Conservation (phyloP, 2,797 vertebrate genomes). For the Kryptopterus vitreolus region DNA sequence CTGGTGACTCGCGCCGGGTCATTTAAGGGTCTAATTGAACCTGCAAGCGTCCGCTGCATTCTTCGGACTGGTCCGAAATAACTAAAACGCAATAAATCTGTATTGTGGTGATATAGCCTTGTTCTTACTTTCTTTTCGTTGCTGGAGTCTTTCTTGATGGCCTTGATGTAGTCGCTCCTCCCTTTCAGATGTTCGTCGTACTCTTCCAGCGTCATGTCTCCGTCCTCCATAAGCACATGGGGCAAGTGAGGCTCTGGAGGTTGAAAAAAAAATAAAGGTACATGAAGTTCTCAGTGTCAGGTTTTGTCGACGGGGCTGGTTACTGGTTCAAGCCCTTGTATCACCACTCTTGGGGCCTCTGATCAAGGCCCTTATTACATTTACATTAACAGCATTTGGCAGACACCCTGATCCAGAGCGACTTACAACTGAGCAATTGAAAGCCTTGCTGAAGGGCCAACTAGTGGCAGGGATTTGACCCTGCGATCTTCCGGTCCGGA, state of each 20-base stretch:
- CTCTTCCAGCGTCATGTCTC: conserved; percentile 87
- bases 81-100: neutral
- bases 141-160: conserved; percentile 86
- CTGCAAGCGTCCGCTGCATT: conserved; percentile 13
- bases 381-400: too few relatives aligned
- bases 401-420: too few relatives aligned
- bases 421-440: too few relatives aligned
- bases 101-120: neutral
- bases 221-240: conserved; percentile 86
- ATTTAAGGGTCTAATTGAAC: conserved; percentile 63
- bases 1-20: conserved; percentile 62
- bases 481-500: too few relatives aligned
- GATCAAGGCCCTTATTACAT: too few relatives aligned
- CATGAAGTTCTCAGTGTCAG: too few relatives aligned
- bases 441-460: too few relatives aligned
- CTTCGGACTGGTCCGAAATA: neutral
- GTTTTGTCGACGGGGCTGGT: too few relatives aligned
- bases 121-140: conserved; percentile 85
- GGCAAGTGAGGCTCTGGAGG: conserved; percentile 89
- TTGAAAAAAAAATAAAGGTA: conserved; percentile 25
- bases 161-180: conserved; percentile 87
- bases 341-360: too few relatives aligned
- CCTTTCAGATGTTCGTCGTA: conserved; percentile 87
- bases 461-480: too few relatives aligned
- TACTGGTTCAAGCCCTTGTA: too few relatives aligned